A percentile compares a stretch with the other conserved stretches of the same genome.
Conservation (phyloP, 2,888 invertebrate species). For the Glaucopsyche alexis region DNA sequence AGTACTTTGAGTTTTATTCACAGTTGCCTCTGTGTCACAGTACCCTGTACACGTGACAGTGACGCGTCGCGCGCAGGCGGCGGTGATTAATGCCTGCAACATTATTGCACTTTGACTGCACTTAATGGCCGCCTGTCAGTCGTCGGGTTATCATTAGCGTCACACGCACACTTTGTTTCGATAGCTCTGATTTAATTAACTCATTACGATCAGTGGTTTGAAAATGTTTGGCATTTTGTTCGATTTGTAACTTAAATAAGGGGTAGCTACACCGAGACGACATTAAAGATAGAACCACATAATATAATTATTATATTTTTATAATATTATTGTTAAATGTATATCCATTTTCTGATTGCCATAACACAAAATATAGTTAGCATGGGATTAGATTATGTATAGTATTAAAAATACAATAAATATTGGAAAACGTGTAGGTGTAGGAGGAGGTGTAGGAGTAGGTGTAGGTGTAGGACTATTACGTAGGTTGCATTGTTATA, state of each 20-base stretch:
- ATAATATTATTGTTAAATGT: no score
- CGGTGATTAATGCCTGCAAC: slow-evolving; percentile 38
- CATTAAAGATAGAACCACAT: no score
- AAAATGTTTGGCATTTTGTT: neutral
- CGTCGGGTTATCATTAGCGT: slow-evolving; percentile 36
- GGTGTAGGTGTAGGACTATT: no score
- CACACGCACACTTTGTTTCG: slow-evolving; percentile 18
- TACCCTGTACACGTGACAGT: slow-evolving; percentile 27
- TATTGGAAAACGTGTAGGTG: no score
- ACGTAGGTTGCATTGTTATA: no score
- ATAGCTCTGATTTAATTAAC: slow-evolving; percentile 6
- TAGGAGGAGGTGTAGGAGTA: no score
- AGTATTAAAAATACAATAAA: no score
- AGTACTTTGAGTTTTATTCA: neutral
- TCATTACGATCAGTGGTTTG: neutral
- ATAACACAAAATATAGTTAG: no score
- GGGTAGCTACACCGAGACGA: no score
- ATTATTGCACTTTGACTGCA: slow-evolving; percentile 38
- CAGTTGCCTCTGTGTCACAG: slow-evolving; percentile 7
- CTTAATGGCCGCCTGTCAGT: slow-evolving; percentile 34
- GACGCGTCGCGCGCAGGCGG: slow-evolving; percentile 36
- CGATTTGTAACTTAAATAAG: neutral
- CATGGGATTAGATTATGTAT: no score
- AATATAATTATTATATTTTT: no score
- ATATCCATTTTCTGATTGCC: no score